phyloP scores from a whole-genome alignment of 1,140 invertebrate genomes.

The Grapholita molesta region DNA sequence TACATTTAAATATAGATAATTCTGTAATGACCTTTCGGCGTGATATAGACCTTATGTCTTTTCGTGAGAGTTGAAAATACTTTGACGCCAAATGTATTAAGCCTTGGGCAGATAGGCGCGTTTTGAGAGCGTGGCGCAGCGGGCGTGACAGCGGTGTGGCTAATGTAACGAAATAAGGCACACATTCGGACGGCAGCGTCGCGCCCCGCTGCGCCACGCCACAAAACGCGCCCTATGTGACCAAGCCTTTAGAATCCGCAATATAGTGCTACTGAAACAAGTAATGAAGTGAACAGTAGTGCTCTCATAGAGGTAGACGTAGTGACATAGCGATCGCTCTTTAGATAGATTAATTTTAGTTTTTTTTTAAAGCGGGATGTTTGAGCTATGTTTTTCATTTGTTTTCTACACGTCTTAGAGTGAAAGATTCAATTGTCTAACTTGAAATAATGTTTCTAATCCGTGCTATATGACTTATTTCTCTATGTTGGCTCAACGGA shows the following conservation, averaged over 20 bases:
- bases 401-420: background rate
- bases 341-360: slow-evolving; percentile 30
- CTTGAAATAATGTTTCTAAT: too few species aligned
- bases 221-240: too few species aligned
- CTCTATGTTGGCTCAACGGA: background rate
- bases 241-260: too few species aligned
- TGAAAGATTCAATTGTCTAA: too few species aligned
- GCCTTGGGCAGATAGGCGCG: too few species aligned
- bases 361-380: slow-evolving; percentile 3
- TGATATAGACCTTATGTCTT: background rate
- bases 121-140: too few species aligned
- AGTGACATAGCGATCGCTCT: slow-evolving; percentile 24
- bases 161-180: too few species aligned
- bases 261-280: slow-evolving; percentile 21
- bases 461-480: too few species aligned
- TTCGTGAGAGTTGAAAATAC: background rate
- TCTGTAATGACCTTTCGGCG: slow-evolving; percentile 17
- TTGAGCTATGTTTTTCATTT: background rate
- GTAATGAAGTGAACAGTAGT: slow-evolving; percentile 21
- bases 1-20: slow-evolving; percentile 27
- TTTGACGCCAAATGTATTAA: background rate
- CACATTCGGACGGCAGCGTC: too few species aligned
- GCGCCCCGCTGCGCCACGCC: too few species aligned
- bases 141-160: too few species aligned
- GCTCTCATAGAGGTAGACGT: slow-evolving; percentile 32